Evolutionary conservation across 2,797 vertebrate species (phyloP).

Genomic region (Pipistrellus kuhlii): DNA sequence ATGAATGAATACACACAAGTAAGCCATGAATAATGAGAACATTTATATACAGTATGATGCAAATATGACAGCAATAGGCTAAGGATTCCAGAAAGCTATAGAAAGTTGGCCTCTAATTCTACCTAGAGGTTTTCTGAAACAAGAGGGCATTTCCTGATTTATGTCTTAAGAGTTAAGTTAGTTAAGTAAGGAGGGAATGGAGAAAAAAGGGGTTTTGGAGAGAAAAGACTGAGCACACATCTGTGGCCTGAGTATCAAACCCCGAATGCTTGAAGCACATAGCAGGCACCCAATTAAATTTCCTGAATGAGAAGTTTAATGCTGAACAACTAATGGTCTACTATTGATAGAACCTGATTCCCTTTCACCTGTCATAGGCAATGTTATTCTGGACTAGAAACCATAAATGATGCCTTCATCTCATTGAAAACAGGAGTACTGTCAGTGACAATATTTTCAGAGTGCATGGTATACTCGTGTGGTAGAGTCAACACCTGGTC

Average conservation of each 20-base stretch:
- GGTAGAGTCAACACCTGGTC: neutral
- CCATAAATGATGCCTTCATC: neutral
- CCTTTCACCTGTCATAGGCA: neutral
- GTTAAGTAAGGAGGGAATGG: neutral
- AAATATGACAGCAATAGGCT: neutral
- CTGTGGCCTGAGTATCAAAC: neutral
- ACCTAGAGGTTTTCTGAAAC: neutral
- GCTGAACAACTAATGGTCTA: neutral
- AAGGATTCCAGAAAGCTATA: neutral
- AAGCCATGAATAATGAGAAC: neutral
- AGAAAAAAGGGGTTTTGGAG: neutral
- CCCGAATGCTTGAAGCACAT: neutral
- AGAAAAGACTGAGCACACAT: neutral
- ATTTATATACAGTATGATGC: neutral
- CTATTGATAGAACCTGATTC: neutral
- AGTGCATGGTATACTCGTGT: neutral
- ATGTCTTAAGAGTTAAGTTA: neutral
- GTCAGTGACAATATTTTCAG: neutral
- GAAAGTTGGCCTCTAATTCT: neutral
- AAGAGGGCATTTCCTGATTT: neutral
- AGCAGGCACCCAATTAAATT: neutral
- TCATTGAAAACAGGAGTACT: neutral
- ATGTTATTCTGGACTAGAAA: constrained; percentile 8
- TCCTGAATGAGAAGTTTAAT: neutral
- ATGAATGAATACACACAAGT: neutral